Conservation (phyloP, 2,113 vertebrate genomes). For the Tympanuchus pallidicinctus region DNA sequence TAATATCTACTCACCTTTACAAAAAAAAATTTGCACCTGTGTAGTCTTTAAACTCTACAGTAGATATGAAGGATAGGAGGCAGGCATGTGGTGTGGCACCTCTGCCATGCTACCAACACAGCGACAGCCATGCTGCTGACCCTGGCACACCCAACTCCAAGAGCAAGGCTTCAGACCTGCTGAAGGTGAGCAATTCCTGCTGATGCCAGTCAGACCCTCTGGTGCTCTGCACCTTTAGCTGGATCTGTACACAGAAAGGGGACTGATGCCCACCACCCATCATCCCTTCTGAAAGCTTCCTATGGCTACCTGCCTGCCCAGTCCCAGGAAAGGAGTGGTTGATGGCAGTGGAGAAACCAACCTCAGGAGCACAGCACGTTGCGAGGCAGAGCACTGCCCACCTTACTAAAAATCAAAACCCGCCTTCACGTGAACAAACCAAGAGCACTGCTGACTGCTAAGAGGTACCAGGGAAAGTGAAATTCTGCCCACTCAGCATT, state of each 20-base stretch:
- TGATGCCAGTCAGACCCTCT: neutral
- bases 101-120: neutral
- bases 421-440: neutral
- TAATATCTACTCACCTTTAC: neutral
- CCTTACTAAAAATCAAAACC: slow-evolving; percentile 28
- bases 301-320: neutral
- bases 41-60: neutral
- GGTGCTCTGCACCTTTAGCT: neutral
- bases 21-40: neutral
- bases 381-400: neutral
- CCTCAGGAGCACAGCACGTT: neutral
- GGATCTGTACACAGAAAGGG: neutral
- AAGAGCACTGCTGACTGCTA: slow-evolving; percentile 20
- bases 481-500: neutral
- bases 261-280: neutral
- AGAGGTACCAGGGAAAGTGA: neutral
- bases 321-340: neutral
- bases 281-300: neutral
- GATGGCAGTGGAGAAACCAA: neutral
- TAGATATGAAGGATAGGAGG: neutral
- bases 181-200: neutral
- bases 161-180: neutral
- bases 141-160: neutral
- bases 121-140: accelerated
- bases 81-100: neutral